Conservation (phyloP, 2,888 invertebrate genomes). For the Cynaeus angustus region DNA sequence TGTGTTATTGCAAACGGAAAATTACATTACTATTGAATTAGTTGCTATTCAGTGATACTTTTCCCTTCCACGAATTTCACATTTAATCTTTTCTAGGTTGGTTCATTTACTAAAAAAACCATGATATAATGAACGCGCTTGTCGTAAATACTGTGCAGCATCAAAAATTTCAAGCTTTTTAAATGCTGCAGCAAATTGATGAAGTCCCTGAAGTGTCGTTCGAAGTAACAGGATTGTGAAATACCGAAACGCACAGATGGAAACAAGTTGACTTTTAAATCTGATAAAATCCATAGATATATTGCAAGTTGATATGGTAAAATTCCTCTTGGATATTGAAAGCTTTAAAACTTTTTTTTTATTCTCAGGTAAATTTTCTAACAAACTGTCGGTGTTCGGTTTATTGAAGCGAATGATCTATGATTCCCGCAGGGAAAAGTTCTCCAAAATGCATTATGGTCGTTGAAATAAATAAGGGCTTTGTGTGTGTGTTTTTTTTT, state of each 20-base stretch:
- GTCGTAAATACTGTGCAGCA: neutral
- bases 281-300: conserved; percentile 36
- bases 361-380: neutral
- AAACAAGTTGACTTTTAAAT: conserved; percentile 44
- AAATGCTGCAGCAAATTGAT: conserved; percentile 46
- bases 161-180: conserved; percentile 19
- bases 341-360: conserved; percentile 15
- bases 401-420: conserved; percentile 4
- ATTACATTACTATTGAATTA: conserved; percentile 14
- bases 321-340: neutral
- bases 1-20: conserved; percentile 14
- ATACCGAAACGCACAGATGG: conserved; percentile 43
- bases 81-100: neutral
- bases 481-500: conserved; percentile 31
- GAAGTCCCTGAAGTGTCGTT: conserved; percentile 45
- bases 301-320: conserved; percentile 12
- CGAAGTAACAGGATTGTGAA: conserved; percentile 45
- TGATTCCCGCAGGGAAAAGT: conserved; percentile 3
- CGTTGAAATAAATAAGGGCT: conserved; percentile 31
- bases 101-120: neutral
- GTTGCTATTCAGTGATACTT: conserved; percentile 9
- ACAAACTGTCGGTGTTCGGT: conserved; percentile 6
- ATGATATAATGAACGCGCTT: conserved; percentile 17
- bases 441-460: conserved; percentile 16
- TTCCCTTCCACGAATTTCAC: neutral